Evolutionary conservation across 1,140 invertebrate species (phyloP), one percentile per base, ranked within the genome.

Genomic region (Bactericera cockerelli): DNA sequence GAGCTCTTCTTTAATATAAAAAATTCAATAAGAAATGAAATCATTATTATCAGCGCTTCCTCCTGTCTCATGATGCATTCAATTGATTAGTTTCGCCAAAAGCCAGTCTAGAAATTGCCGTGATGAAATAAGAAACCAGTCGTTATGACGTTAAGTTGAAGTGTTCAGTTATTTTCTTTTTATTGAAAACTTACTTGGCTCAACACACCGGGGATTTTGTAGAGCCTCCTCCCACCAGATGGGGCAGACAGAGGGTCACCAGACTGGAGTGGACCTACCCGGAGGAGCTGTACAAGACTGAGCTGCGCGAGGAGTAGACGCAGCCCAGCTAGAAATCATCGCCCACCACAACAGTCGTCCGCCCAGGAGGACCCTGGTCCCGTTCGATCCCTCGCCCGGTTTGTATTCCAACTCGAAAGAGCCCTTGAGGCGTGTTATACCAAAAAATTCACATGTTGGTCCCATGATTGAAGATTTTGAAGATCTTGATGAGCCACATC

Each of bases 131-230:
- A 49, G 19, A 8, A 49, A 8, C 22, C 6, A 49, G 42, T 49
- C n/a, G n/a, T n/a, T n/a, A 49, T 49, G 42, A 4, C 4, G 4
- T 49, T 49, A 22, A 22, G 8, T 49, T 49, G n/a, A 4, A 49
- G 8, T 6, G 42, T 49, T 49, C 19, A 49, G 42, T 49, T 49
- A 6, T 49, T 19, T 49, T 22, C 4, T 49, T 49, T 22, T 49
- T 49, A 6, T 49, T 16, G 6, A 49, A 49, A 19, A 6, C n/a
- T 6, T 49, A 10, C 19, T 4, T 19, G 22, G 42, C 42, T 8
- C 42, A 49, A 49, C 42, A 49, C 22, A 49, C 42, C n/a, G 42
- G 42, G 8, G 42, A 49, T 49, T 49, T 49, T n/a, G n/a, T 10
- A 22, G 42, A 49, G n/a, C 42, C 42, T 49, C 42, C 42, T 19